Evolutionary conservation across 1,140 invertebrate species (phyloP).

Genomic region (Carposina sasakii): DNA sequence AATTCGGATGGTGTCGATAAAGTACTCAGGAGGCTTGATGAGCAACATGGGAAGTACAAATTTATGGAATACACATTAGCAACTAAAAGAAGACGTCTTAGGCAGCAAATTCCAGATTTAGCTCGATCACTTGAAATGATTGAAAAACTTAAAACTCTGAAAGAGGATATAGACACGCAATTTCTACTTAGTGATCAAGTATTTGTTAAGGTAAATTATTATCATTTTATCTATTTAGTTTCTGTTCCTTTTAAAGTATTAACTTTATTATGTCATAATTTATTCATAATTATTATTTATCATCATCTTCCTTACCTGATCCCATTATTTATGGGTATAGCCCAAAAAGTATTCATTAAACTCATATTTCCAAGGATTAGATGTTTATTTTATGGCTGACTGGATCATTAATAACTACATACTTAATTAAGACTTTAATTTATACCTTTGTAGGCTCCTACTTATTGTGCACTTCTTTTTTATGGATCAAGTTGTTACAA

Average conservation of each 20-base stretch:
- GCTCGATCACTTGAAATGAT: conserved; percentile 94
- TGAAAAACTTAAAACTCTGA: conserved; percentile 87
- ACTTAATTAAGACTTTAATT: too few relatives aligned
- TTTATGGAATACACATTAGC: conserved; percentile 95
- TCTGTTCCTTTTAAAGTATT: neutral
- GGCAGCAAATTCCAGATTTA: conserved; percentile 94
- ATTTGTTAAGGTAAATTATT: conserved; percentile 81
- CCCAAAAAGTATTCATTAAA: too few relatives aligned
- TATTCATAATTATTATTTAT: too few relatives aligned
- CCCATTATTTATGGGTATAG: too few relatives aligned
- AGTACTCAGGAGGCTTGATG: conserved; percentile 89
- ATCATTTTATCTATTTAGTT: neutral
- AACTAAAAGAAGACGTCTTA: conserved; percentile 87
- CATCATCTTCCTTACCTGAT: too few relatives aligned
- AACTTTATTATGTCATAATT: conserved; percentile 11
- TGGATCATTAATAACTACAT: too few relatives aligned
- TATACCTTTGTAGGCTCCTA: too few relatives aligned
- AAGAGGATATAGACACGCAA: conserved; percentile 87
- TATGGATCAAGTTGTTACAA: too few relatives aligned
- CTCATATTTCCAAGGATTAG: too few relatives aligned
- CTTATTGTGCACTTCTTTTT: too few relatives aligned
- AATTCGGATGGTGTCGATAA: conserved; percentile 86
- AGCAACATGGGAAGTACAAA: conserved; percentile 96
- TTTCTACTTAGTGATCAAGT: conserved; percentile 97
- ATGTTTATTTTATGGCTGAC: too few relatives aligned